These are phyloP conservation scores for Lepidocolaptes lacrymiger DNA, from an alignment of 2,797 vertebrate genomes.

Conservation along the genomic window DNA sequence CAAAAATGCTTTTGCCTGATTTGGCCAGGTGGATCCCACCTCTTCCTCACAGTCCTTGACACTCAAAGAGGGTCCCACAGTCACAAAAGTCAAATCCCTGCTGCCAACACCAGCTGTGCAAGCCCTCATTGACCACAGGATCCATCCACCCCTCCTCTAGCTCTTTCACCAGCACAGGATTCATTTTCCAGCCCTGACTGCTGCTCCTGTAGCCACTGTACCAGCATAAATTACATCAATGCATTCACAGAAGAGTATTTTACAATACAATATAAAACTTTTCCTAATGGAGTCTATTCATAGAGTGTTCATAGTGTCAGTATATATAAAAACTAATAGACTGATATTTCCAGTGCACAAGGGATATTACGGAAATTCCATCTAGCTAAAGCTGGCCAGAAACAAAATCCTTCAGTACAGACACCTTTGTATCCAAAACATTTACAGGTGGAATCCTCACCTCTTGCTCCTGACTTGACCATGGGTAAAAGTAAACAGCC, in stretches of 20 bases:
- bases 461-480: not conserved
- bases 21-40: not conserved
- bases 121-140: not conserved
- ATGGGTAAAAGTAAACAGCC: not conserved
- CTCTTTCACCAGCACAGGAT: not conserved
- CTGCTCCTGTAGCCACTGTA: not conserved
- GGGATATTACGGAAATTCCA: not conserved
- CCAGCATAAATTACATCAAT: not conserved
- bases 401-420: not conserved
- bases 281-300: not conserved
- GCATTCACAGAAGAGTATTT: not conserved
- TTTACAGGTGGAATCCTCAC: accelerated
- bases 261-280: not conserved
- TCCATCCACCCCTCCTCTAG: not conserved
- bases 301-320: not conserved
- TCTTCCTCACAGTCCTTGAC: not conserved
- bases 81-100: not conserved
- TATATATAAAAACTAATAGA: not conserved
- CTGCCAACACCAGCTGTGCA: not conserved
- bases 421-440: not conserved
- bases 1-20: not conserved
- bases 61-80: not conserved
- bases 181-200: not conserved
- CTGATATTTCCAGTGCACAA: not conserved
- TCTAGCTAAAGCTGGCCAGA: not conserved